Percentiles rank a stretch among this genome's conserved stretches.
These are phyloP conservation scores for Microcebus tavaratra DNA, from an alignment of 2,113 vertebrate genomes.

Conservation along the genomic window DNA sequence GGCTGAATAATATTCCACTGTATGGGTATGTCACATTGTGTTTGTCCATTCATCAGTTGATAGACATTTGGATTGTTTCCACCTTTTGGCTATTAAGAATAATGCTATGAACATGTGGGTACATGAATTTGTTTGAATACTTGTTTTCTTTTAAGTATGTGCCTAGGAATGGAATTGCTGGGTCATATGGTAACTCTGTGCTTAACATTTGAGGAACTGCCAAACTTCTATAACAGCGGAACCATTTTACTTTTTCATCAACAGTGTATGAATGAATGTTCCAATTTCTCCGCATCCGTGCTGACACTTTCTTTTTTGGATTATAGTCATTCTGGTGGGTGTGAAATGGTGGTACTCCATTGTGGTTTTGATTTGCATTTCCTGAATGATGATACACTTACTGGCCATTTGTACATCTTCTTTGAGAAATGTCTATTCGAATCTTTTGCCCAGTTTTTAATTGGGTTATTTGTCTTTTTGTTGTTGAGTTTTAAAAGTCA, in stretches of 20 bases:
- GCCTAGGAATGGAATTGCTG: background rate
- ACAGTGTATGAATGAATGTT: accelerated
- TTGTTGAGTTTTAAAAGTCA: background rate
- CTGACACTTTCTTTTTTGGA: background rate
- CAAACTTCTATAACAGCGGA: background rate
- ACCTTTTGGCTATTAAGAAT: no score
- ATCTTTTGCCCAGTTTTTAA: background rate
- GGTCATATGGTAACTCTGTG: background rate
- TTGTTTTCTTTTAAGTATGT: background rate
- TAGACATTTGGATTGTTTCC: background rate
- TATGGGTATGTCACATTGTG: background rate
- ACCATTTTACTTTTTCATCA: background rate
- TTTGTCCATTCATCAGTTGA: background rate
- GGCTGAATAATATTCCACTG: background rate
- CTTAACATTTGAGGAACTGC: background rate
- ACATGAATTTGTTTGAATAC: background rate
- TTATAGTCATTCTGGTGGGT: background rate
- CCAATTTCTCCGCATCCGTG: background rate
- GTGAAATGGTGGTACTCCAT: background rate
- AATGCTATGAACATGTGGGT: accelerated
- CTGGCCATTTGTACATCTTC: background rate
- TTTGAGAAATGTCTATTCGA: background rate
- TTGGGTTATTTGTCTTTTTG: background rate
- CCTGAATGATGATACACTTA: background rate
- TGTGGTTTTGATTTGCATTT: constrained; percentile 1